These are phyloP conservation scores for Psettodes erumei DNA, from an alignment of 2,113 vertebrate species.

Conservation along the genomic window DNA sequence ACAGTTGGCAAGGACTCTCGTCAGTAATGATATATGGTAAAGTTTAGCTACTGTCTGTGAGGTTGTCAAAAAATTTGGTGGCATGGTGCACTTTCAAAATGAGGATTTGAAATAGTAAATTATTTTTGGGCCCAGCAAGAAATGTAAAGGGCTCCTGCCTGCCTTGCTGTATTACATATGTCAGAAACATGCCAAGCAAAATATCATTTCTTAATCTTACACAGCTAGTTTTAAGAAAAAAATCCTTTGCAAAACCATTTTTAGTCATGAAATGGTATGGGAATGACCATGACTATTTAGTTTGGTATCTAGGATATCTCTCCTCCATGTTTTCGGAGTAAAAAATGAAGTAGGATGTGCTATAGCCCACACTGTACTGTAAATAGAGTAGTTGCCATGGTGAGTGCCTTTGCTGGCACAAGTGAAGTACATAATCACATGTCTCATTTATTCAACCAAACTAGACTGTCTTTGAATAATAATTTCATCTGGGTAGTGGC, in stretches of 20 bases:
- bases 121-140: neutral
- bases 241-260: neutral
- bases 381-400: constrained; percentile 77
- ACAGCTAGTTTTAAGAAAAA: neutral
- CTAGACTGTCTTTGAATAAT: neutral
- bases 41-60: neutral
- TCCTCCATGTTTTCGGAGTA: constrained; percentile 28
- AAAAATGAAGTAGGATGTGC: constrained; percentile 27
- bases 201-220: neutral
- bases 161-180: constrained; percentile 16
- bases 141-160: neutral
- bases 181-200: neutral
- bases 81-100: neutral
- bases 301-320: constrained; percentile 37
- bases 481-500: neutral
- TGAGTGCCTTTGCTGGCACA: constrained; percentile 25
- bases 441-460: constrained; percentile 20
- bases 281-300: constrained; percentile 10
- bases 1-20: neutral
- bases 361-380: constrained; percentile 52
- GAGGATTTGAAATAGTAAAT: neutral
- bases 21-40: neutral
- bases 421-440: constrained; percentile 24
- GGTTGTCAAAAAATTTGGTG: constrained; percentile 5
- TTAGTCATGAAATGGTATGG: neutral